These are phyloP conservation scores for Morinoia aosen DNA, from an alignment of 2,888 invertebrate species.

Conservation along the genomic window DNA sequence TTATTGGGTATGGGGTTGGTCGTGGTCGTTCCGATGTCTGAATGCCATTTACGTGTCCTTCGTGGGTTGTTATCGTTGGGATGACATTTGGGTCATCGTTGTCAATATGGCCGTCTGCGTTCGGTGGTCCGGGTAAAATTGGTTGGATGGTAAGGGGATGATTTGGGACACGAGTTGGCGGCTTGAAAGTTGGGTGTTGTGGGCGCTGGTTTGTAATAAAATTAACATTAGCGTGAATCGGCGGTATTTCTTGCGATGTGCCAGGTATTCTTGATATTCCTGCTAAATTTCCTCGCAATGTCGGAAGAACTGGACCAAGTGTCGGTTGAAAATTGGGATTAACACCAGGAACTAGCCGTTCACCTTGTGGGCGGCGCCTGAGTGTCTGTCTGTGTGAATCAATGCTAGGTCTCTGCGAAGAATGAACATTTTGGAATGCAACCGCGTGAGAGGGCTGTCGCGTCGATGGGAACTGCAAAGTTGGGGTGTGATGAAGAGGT, in stretches of 20 bases:
- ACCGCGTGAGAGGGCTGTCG: background rate
- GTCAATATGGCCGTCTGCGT: background rate
- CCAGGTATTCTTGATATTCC: background rate
- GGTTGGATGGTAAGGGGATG: background rate
- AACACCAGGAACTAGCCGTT: background rate
- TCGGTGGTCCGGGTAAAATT: background rate
- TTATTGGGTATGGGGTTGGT: background rate
- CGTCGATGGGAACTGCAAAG: background rate
- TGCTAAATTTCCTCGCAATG: background rate
- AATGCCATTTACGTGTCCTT: background rate
- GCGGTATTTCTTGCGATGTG: background rate
- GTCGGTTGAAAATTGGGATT: background rate
- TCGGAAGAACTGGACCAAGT: background rate
- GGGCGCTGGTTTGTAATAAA: background rate
- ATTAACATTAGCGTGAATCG: background rate
- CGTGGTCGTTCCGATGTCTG: constrained; percentile 17
- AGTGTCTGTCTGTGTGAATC: background rate
- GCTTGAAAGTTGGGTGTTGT: background rate
- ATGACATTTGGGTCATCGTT: constrained; percentile 22
- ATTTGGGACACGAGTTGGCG: background rate
- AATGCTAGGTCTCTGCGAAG: background rate
- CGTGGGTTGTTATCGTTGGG: background rate
- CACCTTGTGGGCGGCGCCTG: background rate
- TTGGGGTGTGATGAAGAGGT: background rate
- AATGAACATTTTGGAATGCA: background rate